Evolutionary conservation across 2,113 vertebrate genomes (phyloP).

Genomic region (Osmerus eperlanus): DNA sequence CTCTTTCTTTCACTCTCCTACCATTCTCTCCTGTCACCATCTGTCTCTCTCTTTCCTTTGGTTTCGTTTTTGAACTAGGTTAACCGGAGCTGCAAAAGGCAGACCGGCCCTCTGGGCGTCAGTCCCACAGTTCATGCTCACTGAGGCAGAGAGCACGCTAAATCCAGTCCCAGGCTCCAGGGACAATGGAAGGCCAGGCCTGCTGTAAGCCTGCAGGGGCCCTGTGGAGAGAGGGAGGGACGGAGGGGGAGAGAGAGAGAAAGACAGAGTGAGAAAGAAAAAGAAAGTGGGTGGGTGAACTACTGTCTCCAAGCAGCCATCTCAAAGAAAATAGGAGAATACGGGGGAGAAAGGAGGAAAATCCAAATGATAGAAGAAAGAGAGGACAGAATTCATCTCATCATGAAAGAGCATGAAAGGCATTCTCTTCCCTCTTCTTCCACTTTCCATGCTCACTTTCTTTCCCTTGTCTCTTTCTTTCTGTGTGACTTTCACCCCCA

Average conservation of each 20-base stretch:
- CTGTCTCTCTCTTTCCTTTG: conserved; percentile 42
- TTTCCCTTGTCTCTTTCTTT: neutral
- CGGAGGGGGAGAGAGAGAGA: conserved; percentile 16
- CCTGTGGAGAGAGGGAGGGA: conserved; percentile 30
- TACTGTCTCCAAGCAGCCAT: conserved; percentile 2
- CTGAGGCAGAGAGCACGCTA: conserved; percentile 62
- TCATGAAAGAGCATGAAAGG: neutral
- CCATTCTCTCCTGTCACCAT: neutral
- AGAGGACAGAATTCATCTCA: neutral
- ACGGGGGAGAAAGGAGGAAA: too few relatives aligned
- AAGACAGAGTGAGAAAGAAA: neutral
- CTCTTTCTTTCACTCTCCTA: neutral
- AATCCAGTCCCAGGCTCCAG: conserved; percentile 52
- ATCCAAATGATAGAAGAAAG: too few relatives aligned
- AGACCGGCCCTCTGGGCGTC: conserved; percentile 54
- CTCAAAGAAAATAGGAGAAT: too few relatives aligned
- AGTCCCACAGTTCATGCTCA: conserved; percentile 62
- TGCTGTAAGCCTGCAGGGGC: conserved; percentile 47
- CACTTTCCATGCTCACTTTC: neutral
- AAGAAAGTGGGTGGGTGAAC: conserved; percentile 18
- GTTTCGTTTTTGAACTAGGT: conserved; percentile 30
- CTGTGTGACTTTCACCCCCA: neutral
- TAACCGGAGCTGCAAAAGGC: conserved; percentile 50
- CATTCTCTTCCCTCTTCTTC: neutral
- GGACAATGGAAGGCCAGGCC: conserved; percentile 61